phyloP scores from a whole-genome alignment of 2,797 vertebrate species.

The Pangasius larnaudii region DNA sequence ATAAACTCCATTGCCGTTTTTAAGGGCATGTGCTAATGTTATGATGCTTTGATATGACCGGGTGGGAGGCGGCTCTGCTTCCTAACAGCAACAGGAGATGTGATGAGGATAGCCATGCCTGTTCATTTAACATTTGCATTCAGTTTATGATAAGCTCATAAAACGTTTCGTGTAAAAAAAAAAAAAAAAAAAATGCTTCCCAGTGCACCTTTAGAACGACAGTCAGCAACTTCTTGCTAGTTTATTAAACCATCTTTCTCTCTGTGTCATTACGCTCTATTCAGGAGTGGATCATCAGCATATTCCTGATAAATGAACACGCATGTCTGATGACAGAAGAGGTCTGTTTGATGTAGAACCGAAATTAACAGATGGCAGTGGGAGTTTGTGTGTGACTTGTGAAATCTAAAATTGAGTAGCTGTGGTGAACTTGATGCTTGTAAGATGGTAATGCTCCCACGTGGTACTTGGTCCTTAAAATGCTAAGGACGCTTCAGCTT shows the following conservation, averaged over 20 bases:
- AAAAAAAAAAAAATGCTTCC: conserved; percentile 24
- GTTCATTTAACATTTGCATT: conserved; percentile 9
- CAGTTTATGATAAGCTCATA: conserved; percentile 13
- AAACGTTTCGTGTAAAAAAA: conserved; percentile 4
- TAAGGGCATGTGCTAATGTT: not conserved
- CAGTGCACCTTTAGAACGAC: not conserved
- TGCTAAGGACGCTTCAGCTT: not conserved
- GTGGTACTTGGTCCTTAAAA: not conserved
- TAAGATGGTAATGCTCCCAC: conserved; percentile 8
- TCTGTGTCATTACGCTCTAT: conserved; percentile 54
- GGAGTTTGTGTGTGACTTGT: conserved; percentile 35
- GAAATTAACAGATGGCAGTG: conserved; percentile 26
- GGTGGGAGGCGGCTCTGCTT: not conserved
- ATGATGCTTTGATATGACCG: not conserved
- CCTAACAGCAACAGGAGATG: conserved; percentile 4
- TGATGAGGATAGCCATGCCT: not conserved
- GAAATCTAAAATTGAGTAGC: conserved; percentile 12
- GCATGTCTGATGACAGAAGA: conserved; percentile 22
- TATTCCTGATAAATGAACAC: conserved; percentile 72
- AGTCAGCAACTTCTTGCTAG: conserved; percentile 13
- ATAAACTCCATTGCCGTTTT: not conserved
- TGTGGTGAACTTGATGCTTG: conserved; percentile 12
- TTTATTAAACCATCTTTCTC: conserved; percentile 28
- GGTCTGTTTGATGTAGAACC: conserved; percentile 28
- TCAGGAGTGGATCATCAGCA: conserved; percentile 71